Percentiles rank a stretch among this genome's conserved stretches.
These are phyloP conservation scores for Tuta absoluta DNA, from an alignment of 2,888 invertebrate genomes.

Conservation along the genomic window DNA sequence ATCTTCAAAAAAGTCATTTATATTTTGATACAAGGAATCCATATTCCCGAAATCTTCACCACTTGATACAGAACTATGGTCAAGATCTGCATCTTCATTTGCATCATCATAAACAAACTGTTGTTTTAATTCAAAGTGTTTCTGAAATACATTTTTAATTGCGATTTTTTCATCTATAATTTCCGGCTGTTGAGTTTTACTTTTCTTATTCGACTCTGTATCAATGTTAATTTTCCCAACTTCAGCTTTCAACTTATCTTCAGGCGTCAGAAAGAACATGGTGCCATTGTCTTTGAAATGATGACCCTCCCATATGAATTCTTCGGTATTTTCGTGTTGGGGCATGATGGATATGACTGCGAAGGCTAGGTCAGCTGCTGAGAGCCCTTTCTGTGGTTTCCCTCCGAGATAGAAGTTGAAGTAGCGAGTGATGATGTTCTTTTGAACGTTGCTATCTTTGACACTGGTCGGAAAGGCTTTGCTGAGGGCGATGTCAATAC, in stretches of 20 bases:
- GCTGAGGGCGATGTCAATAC: conserved; percentile 28
- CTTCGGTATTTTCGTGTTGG: conserved; percentile 28
- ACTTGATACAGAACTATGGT: too few relatives aligned
- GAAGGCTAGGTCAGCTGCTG: conserved; percentile 35
- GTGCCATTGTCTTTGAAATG: conserved; percentile 34
- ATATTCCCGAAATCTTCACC: too few relatives aligned
- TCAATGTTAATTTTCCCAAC: conserved; percentile 15
- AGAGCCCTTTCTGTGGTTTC: conserved; percentile 36
- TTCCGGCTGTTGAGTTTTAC: background rate
- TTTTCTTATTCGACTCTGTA: background rate
- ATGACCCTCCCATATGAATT: conserved; percentile 32
- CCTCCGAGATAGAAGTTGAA: conserved; percentile 38
- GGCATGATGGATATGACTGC: conserved; percentile 39
- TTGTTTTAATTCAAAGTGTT: too few relatives aligned
- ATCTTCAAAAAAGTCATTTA: too few relatives aligned
- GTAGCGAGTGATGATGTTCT: conserved; percentile 34
- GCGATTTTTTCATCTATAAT: background rate
- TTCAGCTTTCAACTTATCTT: conserved; percentile 36
- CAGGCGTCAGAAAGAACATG: conserved; percentile 38
- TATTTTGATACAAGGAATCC: too few relatives aligned
- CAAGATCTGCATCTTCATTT: background rate
- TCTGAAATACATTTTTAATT: background rate
- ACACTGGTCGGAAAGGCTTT: conserved; percentile 33
- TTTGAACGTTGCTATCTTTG: conserved; percentile 32
- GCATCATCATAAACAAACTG: background rate